A percentile compares a stretch with the other conserved stretches of the same genome.
Conservation (phyloP, 2,113 vertebrate species). For the Tachycineta bicolor region DNA sequence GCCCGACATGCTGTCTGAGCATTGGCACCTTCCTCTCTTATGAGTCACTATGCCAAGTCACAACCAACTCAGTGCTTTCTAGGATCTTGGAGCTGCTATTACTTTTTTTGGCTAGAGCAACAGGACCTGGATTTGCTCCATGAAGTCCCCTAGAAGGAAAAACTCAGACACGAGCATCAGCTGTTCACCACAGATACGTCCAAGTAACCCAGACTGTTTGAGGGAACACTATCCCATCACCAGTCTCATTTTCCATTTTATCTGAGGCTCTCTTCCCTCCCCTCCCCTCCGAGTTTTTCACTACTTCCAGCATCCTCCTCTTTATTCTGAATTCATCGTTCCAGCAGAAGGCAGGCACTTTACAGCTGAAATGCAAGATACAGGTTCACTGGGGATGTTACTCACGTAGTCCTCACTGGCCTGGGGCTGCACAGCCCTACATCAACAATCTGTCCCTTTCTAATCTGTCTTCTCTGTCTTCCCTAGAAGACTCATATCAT, state of each 20-base stretch:
- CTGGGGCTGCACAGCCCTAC: not conserved
- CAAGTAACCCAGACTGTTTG: not conserved
- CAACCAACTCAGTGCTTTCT: not conserved
- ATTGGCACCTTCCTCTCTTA: not conserved
- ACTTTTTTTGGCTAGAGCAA: not conserved
- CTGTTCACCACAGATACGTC: not conserved
- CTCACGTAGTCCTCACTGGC: not conserved
- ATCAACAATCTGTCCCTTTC: not conserved
- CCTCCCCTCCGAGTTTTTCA: not conserved
- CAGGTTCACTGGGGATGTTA: not conserved
- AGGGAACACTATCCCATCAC: not conserved
- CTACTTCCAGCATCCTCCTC: not conserved
- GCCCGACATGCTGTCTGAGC: not conserved
- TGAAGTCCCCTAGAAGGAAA: not conserved
- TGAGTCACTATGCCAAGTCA: not conserved
- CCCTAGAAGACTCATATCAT: not conserved
- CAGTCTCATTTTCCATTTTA: not conserved
- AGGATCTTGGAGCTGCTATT: not conserved
- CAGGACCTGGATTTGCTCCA: not conserved
- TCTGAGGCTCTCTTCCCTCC: not conserved
- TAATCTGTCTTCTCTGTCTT: not conserved
- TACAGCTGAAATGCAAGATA: not conserved
- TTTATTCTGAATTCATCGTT: not conserved
- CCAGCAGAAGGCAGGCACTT: not conserved
- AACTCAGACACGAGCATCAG: not conserved